Conservation (phyloP, 2,797 vertebrate species). For the Octomys mimax region DNA sequence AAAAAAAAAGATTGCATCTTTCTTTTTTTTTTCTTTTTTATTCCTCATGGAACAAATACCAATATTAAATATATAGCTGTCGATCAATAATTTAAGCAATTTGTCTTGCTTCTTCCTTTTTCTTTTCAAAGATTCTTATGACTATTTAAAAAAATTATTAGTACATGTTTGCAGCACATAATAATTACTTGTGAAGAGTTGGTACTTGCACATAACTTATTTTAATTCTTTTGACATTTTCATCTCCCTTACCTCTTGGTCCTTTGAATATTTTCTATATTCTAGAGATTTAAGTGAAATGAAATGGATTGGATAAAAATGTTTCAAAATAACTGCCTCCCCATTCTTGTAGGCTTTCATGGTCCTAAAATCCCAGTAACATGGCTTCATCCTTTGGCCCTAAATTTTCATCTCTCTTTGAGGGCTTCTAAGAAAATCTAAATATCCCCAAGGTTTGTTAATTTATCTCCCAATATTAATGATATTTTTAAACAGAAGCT, state of each 20-base stretch:
- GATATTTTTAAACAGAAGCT: background rate
- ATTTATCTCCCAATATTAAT: background rate
- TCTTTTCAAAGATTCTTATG: background rate
- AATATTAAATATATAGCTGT: background rate
- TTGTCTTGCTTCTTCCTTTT: background rate
- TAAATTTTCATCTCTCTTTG: background rate
- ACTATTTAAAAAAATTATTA: background rate
- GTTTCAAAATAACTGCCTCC: background rate
- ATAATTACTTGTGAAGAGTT: background rate
- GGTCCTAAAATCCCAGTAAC: background rate
- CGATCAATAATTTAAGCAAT: background rate
- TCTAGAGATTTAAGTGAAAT: slow-evolving; percentile 8
- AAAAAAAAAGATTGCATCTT: background rate
- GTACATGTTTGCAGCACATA: background rate
- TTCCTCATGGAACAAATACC: background rate
- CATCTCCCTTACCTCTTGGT: background rate
- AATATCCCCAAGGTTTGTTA: background rate
- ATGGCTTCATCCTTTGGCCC: background rate
- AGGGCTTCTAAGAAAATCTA: slow-evolving; percentile 29
- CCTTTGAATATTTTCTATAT: background rate
- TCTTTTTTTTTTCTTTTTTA: slow-evolving; percentile 4
- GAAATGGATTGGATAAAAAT: background rate
- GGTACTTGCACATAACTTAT: background rate
- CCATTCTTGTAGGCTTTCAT: background rate
- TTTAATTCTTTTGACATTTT: background rate